A percentile compares a stretch with the other conserved stretches of the same genome.
These are phyloP conservation scores for Neelides sp. DNA, from an alignment of 1,140 invertebrate genomes.

Conservation along the genomic window DNA sequence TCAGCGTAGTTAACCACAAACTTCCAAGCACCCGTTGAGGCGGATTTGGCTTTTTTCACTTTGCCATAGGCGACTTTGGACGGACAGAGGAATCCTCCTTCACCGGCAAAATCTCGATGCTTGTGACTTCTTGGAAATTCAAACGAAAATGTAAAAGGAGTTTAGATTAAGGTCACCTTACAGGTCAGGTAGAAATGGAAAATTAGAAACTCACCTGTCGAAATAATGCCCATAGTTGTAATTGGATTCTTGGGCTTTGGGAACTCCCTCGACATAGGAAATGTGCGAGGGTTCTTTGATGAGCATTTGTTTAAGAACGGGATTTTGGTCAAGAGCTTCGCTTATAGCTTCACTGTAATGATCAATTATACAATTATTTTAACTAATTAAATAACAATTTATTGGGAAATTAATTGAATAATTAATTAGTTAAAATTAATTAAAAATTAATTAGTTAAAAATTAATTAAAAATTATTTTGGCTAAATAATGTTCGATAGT, in stretches of 20 bases:
- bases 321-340: constrained; percentile 54
- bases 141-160: background rate
- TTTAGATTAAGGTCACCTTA: background rate
- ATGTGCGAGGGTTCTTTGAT: constrained; percentile 37
- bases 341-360: constrained; percentile 57
- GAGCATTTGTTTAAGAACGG: constrained; percentile 53
- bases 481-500: constrained; percentile 12
- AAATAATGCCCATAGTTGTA: constrained; percentile 47
- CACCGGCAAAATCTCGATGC: constrained; percentile 39
- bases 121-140: constrained; percentile 25
- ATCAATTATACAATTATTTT: constrained; percentile 14
- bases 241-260: constrained; percentile 42
- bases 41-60: constrained; percentile 65
- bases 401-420: constrained; percentile 20
- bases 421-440: no score
- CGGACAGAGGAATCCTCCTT: constrained; percentile 59
- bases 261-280: constrained; percentile 43
- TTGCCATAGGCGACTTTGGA: constrained; percentile 70
- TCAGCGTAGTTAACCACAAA: constrained; percentile 75
- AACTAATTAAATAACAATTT: constrained; percentile 3
- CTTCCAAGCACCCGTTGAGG: constrained; percentile 63
- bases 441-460: constrained; percentile 17
- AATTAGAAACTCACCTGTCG: no score
- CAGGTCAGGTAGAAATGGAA: no score
- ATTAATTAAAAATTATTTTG: constrained; percentile 4